Base-by-base conservation (phyloP, 2,888 invertebrate genomes). In the Disparrhopalites patrizii region DNA sequence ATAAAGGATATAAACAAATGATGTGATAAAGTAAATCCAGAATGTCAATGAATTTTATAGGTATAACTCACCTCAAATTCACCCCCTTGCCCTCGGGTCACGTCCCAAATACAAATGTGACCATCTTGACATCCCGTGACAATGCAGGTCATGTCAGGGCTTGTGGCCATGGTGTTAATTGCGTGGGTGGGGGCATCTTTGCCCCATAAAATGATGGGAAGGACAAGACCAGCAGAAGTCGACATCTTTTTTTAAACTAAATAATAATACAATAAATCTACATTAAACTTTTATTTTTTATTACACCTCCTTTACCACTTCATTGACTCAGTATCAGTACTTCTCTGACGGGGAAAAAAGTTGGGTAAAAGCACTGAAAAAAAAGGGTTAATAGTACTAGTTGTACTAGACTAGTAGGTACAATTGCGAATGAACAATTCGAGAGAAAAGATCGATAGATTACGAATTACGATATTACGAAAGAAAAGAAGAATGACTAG, bases 71-170 rank as follows among this genome's bases (percentile, higher is more conserved):
- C 56, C 52, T 62, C 73, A 77, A 60, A 47, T 36, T 52, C 57
- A 65, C 31, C 60, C 2, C 83, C 84, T 23, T 47, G 47, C 3
- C 18, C 43, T 18, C 51, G 27, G 13, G 36, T 58, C 43, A 91
- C 87, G 80, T 90, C 87, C 98, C 98, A 99, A 58, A 98, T 84
- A 78, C 95, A 94, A 76, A 99, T 92, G 80, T 98, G 98, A 5
- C 98, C 99, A 82, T 99, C 98, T 77, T 96, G 93, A 80, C 96
- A 95, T 33, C 97, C 98, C 2, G 98, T 98, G 54, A 96, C 91
- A 54, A 99, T 83, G 10, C 93, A 93, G 79, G 86, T 89, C 79
- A 94, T 91, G 81, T 97, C 95, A 68, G 89, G 86, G 23, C 96
- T 93, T 62, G 97, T 83, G 78, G 92, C 91, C 67, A 99, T 87